A percentile compares a stretch with the other conserved stretches of the same genome.
Conservation (phyloP, 2,797 vertebrate species). For the Acropternis orthonyx region DNA sequence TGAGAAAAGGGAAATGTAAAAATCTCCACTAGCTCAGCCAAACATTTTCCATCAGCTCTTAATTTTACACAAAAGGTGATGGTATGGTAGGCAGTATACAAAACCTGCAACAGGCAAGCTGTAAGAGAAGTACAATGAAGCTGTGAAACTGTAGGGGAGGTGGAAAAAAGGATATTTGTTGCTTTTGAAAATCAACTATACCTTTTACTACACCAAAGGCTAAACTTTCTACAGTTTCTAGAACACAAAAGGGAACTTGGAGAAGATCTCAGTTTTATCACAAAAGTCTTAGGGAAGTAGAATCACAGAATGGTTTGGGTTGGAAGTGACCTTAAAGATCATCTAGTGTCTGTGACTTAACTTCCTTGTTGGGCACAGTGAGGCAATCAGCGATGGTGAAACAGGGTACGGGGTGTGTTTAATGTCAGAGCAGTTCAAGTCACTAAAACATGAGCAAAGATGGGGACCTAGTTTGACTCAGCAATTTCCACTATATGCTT, state of each 20-base stretch:
- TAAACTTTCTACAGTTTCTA: neutral
- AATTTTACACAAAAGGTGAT: neutral
- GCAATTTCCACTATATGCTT: neutral
- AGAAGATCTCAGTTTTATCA: neutral
- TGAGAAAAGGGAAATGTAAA: neutral
- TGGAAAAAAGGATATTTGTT: neutral
- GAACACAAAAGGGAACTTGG: neutral
- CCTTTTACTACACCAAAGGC: neutral
- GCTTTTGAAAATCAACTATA: neutral
- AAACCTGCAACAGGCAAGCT: neutral
- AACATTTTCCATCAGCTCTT: neutral
- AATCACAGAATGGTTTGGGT: neutral
- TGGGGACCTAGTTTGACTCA: neutral
- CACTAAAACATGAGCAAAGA: neutral
- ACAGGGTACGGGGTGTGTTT: neutral
- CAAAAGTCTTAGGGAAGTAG: neutral
- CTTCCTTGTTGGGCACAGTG: neutral
- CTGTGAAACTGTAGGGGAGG: fast-evolving
- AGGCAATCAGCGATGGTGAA: neutral
- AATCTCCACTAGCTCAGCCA: neutral
- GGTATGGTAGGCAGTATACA: neutral
- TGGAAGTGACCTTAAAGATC: neutral
- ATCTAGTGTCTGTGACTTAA: neutral
- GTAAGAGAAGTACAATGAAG: neutral
- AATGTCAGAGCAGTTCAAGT: neutral